A percentile compares a stretch with the other conserved stretches of the same genome.
phyloP scores from a whole-genome alignment of 2,113 vertebrate genomes.

The Lates calcarifer region DNA sequence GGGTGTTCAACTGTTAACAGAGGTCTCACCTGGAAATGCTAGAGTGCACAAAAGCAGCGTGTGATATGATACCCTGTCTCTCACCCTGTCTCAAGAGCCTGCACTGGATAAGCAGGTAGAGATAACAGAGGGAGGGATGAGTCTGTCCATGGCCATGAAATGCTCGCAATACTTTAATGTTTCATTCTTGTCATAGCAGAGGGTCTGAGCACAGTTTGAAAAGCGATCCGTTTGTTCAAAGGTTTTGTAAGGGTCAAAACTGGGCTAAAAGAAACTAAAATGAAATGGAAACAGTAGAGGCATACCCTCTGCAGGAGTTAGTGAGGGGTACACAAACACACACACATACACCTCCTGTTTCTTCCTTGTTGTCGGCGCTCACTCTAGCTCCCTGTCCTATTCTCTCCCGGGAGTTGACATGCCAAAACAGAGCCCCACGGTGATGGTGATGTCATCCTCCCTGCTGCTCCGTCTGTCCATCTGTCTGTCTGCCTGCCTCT shows the following conservation, averaged over 20 bases:
- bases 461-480: background rate
- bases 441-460: constrained; percentile 57
- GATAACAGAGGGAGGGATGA: too few relatives aligned
- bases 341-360: constrained; percentile 4
- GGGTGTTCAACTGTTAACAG: too few relatives aligned
- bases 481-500: background rate
- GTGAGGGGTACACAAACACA: background rate
- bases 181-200: too few relatives aligned
- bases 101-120: too few relatives aligned
- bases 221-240: background rate
- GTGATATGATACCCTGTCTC: too few relatives aligned
- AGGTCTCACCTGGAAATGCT: too few relatives aligned
- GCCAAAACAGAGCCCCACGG: constrained; percentile 32
- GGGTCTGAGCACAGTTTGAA: background rate
- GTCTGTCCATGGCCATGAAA: too few relatives aligned
- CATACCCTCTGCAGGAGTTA: constrained; percentile 4
- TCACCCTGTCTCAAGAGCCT: too few relatives aligned
- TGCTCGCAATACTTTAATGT: too few relatives aligned
- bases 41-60: too few relatives aligned
- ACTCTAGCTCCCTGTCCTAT: constrained; percentile 69
- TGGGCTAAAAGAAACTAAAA: background rate
- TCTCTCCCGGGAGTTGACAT: constrained; percentile 78
- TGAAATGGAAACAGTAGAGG: constrained; percentile 16
- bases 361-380: constrained; percentile 31
- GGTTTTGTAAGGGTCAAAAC: background rate